phyloP scores from a whole-genome alignment of 2,888 invertebrate genomes.

The Drosophila bunnanda region DNA sequence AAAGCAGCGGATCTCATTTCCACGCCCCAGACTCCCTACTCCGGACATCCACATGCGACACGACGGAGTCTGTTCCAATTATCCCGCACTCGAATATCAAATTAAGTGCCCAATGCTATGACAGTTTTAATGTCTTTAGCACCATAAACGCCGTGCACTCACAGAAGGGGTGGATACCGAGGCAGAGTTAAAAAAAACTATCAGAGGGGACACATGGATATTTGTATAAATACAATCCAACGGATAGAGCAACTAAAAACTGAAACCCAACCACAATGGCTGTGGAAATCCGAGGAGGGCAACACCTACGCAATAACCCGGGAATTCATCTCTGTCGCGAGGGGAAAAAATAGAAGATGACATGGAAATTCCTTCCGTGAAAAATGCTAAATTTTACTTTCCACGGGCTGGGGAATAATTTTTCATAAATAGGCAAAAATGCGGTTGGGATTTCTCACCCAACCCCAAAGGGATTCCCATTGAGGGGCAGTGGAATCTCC shows the following conservation, averaged over 20 bases:
- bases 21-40: constrained; percentile 11
- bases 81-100: constrained; percentile 76
- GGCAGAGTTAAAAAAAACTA: constrained; percentile 28
- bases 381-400: constrained; percentile 51
- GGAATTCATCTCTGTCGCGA: constrained; percentile 8
- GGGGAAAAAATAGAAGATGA: constrained; percentile 46
- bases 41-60: constrained; percentile 57
- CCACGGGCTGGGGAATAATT: constrained; percentile 50
- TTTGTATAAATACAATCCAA: constrained; percentile 20
- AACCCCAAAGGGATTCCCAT: constrained; percentile 8
- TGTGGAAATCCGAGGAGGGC: constrained; percentile 63
- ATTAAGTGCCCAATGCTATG: constrained; percentile 80
- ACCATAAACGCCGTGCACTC: constrained; percentile 67
- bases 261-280: constrained; percentile 39
- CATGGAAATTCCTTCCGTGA: constrained; percentile 57
- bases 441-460: constrained; percentile 36
- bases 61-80: constrained; percentile 73
- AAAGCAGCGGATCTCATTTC: constrained; percentile 26
- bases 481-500: constrained; percentile 5
- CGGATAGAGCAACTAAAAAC: constrained; percentile 11
- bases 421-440: constrained; percentile 74
- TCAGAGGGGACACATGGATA: constrained; percentile 14
- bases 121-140: constrained; percentile 78
- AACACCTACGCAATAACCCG: constrained; percentile 55
- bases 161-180: constrained; percentile 59